Evolutionary conservation across 2,888 invertebrate genomes (phyloP).

Genomic region (Philopedon plagiatum): DNA sequence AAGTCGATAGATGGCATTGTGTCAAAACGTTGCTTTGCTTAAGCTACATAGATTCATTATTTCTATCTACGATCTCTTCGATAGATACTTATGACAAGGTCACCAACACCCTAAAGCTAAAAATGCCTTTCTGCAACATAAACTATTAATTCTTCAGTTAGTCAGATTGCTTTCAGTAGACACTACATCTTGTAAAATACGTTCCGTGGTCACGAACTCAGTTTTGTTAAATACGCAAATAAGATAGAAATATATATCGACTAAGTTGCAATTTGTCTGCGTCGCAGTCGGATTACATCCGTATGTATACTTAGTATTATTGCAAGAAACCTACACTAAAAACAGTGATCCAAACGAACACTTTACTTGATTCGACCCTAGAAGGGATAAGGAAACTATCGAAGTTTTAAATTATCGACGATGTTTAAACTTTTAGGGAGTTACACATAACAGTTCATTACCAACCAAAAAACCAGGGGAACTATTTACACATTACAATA

Average conservation of each 20-base stretch:
- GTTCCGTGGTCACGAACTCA: not conserved
- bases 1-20: too few species aligned
- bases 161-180: too few species aligned
- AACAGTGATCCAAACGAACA: conserved; percentile 16
- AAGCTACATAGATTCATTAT: too few species aligned
- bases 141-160: too few species aligned
- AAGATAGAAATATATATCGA: not conserved
- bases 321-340: conserved; percentile 10
- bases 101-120: too few species aligned
- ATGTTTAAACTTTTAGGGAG: too few species aligned
- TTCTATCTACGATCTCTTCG: too few species aligned
- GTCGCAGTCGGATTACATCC: conserved; percentile 9
- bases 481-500: too few species aligned
- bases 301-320: conserved; percentile 16
- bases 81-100: too few species aligned
- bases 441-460: too few species aligned
- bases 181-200: not conserved
- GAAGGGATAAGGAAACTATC: not conserved
- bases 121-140: not conserved
- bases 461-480: too few species aligned
- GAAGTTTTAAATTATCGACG: not conserved
- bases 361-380: not conserved
- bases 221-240: not conserved
- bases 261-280: conserved; percentile 4
- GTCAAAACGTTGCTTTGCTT: too few species aligned